Evolutionary conservation across 2,113 vertebrate genomes (phyloP), one percentile per base, ranked within the genome.

Genomic region (Tringa solitaria): DNA sequence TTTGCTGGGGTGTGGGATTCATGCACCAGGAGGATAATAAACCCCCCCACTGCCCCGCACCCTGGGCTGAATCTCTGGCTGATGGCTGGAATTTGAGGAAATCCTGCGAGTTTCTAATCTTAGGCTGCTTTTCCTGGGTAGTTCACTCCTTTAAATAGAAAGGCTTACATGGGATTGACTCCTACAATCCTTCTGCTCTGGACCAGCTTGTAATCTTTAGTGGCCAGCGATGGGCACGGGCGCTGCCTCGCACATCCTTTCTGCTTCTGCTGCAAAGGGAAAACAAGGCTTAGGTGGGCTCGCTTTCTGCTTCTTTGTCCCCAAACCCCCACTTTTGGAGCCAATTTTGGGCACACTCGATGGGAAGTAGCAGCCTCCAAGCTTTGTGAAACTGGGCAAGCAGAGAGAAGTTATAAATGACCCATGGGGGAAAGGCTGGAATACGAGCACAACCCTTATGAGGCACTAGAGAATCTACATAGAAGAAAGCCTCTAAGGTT

Each of bases 101-200:
- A 96, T 95, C 94, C 95, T 96, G 72, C 26, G 79, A 88, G 83
- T 88, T 95, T 90, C 92, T 96, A 84, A 94, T 97, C 94, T 96
- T 84, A 82, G 89, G 80, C 94, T 84, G 93, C 63, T 92, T 95
- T 95, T 72, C 73, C 93, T 87, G 91, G 89, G 93, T 50, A 72
- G 80, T 95, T 94, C 48, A 92, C 84, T 89, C 57, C 95, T 94
- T 92, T 95, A 96, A 97, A 96, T 95, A 97, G 96, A 96, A 95
- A 91, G 84, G 84, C 89, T 96, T 97, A 95, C 59, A 59, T 10
- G 35, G 89, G 96, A 96, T 97, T 94, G 95, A 91, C 73, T 91
- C 73, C 69, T 95, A 3, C 86, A 92, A 60, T 94, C 94, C 96
- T 70, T 41, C 64, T 96, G 77, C 41, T 89, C 93, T n/a, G 82